Base-by-base conservation (phyloP, 2,113 vertebrate species). In the Myrmecobius fasciatus region DNA sequence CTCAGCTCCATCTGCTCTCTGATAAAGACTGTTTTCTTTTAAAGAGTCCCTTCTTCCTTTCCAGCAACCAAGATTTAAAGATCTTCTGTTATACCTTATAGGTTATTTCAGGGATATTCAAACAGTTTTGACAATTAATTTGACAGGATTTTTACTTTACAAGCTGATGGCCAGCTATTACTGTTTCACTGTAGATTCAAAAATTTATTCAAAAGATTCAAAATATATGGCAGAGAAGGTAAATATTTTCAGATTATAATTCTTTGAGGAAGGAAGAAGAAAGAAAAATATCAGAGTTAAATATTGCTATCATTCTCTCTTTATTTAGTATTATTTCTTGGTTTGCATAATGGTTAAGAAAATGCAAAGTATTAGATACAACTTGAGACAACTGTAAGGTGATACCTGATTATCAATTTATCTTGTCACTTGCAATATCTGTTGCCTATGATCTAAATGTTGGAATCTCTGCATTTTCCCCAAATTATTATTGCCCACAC, bases 301-400 rank as follows among this genome's bases (percentile, higher is more conserved):
- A 22, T 20, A 83, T 6, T 43, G 67, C 47, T 22, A 89, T 46
- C 25, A 46, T 52, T 92, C 51, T 75, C 47, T 94, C 90, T 93
- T 52, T 0, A 67, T 26, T 24, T 56, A 20, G 60, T 46, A 24
- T 75, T 25, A 22, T 75, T 95, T 95, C 89, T 53, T 9, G 56
- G 28, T 56, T 95, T 93, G 56, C 89, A 43, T 14, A 52, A 56
- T 48, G 91, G 83, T 53, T 14, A 93, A 2, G 28, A 43, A 89
- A 96, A 60, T 12, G 90, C 20, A 95, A 94, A 83, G 22, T 28
- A 83, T 83, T 83, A 83, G 67, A 20, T 43, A 24, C 67, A 83
- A 51, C 22, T 24, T 89, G 28, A 95, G 75, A 92, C 20, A 54
- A 88, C 0, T 43, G 9, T 94, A 91, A 20, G 89, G 0, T 52